Percentiles rank a stretch among this genome's conserved stretches.
Evolutionary conservation across 2,797 vertebrate species (phyloP).

Genomic region (Ambastaia sidthimunki): DNA sequence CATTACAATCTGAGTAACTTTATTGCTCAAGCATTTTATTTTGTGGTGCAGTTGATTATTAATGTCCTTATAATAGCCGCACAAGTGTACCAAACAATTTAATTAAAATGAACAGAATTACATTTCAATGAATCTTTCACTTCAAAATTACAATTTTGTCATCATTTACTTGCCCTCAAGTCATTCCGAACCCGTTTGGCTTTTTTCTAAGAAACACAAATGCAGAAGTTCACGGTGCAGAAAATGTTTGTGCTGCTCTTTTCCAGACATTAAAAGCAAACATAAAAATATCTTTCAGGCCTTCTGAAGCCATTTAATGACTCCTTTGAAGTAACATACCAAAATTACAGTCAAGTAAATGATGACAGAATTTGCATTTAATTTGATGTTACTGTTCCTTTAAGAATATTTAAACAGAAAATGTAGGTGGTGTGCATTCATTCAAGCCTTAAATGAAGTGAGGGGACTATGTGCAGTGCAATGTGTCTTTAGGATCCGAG

Average conservation of each 20-base stretch:
- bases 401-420: not conserved
- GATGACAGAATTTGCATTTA: not conserved
- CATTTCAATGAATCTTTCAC: not conserved
- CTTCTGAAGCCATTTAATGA: not conserved
- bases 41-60: not conserved
- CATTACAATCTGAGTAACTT: not conserved
- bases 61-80: constrained; percentile 4
- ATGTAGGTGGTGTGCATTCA: not conserved
- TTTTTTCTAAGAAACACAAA: not conserved
- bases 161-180: not conserved
- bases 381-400: not conserved
- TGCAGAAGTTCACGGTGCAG: not conserved
- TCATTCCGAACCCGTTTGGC: not conserved
- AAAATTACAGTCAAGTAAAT: not conserved
- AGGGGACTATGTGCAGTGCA: not conserved
- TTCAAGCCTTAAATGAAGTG: not conserved
- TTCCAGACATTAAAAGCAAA: not conserved
- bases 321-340: not conserved
- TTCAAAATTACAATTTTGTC: not conserved
- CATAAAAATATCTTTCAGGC: too few species aligned
- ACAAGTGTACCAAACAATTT: not conserved
- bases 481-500: not conserved
- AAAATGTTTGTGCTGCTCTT: not conserved
- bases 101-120: not conserved
- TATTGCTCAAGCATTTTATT: constrained; percentile 4